Base-by-base conservation (phyloP, 2,888 invertebrate species). In the Pediacus dermestoides region DNA sequence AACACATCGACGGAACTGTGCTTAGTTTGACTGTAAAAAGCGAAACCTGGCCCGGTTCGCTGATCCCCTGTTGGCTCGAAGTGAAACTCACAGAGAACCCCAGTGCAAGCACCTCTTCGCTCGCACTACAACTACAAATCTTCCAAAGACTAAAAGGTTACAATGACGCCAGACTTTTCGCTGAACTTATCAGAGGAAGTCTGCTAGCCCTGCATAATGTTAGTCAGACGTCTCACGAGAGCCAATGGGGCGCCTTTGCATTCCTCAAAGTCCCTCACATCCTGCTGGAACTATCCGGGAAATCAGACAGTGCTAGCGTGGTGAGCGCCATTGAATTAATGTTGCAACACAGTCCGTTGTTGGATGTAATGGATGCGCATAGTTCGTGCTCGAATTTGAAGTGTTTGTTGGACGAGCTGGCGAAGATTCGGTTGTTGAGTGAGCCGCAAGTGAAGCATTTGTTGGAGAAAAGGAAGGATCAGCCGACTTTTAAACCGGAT, bases 181-280 rank as follows among this genome's bases (percentile, higher is more conserved):
- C 88, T 63, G 94, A 95, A 74, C 76, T 95, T 16, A 85, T 94
- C 53, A 76, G 93, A 46, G 88, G 91, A 0, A 89, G 91, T 58
- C 81, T 94, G 41, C 81, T 94, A 59, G 89, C 90, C n/a, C 70
- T 95, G 2, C 85, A 90, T 58, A 90, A 92, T 67, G 86, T 86
- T 0, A 82, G 84, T 34, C 87, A 85, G 52, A 86, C 85, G 27
- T 79, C 84, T 4, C 86, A 88, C 53, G 92, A 93, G 58, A 84
- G 91, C 2, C 81, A 91, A 57, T 94, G 94, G 92, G 90, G 91
- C 8, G 92, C 94, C 6, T 93, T 94, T 63, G 88, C 89, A 1
- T 94, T 93, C 62, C 75, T 95, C 4, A 94, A 94, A 74, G 81
- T 94, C 33, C 90, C 91, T 1, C 82, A 85, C 58, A 81, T 90